Base-by-base conservation (phyloP, 1,140 invertebrate species). In the Ostrea denselamellosa region DNA sequence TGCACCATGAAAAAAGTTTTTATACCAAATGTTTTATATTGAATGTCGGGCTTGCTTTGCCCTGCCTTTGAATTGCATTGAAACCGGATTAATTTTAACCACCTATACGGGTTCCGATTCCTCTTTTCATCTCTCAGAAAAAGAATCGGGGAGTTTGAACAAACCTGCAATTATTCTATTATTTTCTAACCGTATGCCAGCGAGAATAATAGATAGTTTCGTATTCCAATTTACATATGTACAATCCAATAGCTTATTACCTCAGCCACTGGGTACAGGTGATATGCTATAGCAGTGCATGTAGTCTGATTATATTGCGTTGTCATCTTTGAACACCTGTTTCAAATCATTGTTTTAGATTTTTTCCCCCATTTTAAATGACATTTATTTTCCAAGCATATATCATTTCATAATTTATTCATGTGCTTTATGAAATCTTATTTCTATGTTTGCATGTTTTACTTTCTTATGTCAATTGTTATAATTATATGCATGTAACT, bases 51-150 rank as follows among this genome's bases (percentile, higher is more conserved):
- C 22, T 34, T 25, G 10, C 22, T 77, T 77, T 77, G 25, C 28
- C 10, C 28, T 77, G 22, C 25, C 28, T 77, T 77, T 34, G 68
- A 77, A 7, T 62, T 62, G n/a, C 58, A 19, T 17, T 77, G 68
- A 34, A 77, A 77, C 25, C 22, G 68, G 68, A 77, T 77, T 77
- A 77, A 77, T 77, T 77, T 62, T 77, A 3, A 25, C 28, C 28
- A 10, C 68, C 56, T 62, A 77, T 77, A 34, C 68, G 68, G 68
- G 68, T 34, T 77, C 14, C 14, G 9, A 14, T 28, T 77, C 28
- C 14, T 25, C 10, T 77, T 34, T 25, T 77, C 68, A 28, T 77
- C 28, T 77, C 56, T 22, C 28, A 28, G 14, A 28, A 28, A 44
- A 25, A 77, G 68, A 25, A 10, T 62, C 56, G 17, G 56, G n/a